Evolutionary conservation across 2,113 vertebrate genomes (phyloP).

Genomic region (Peromyscus polionotus): DNA sequence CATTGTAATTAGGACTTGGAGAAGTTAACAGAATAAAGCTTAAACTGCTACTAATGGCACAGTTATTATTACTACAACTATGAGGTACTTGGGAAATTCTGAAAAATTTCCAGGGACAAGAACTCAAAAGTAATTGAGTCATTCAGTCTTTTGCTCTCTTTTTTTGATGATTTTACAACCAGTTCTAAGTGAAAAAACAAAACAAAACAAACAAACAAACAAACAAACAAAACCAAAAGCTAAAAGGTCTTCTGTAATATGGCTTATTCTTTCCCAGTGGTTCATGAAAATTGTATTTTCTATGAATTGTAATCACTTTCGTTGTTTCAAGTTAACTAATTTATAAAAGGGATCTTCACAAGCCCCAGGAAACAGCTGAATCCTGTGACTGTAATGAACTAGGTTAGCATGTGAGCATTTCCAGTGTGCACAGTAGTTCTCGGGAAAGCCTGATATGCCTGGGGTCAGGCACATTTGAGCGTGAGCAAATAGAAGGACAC

Average conservation of each 20-base stretch:
- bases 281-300: not conserved
- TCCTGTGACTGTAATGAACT: not conserved
- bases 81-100: not conserved
- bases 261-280: not conserved
- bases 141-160: not conserved
- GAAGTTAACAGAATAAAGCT: not conserved
- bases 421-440: not conserved
- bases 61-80: not conserved
- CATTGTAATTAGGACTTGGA: not conserved
- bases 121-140: not conserved
- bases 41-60: not conserved
- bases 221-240: not conserved
- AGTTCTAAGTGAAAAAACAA: not conserved
- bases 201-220: no score
- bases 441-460: not conserved
- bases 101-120: not conserved
- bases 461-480: not conserved
- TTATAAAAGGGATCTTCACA: conserved; percentile 10
- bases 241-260: not conserved
- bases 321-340: not conserved
- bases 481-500: not conserved
- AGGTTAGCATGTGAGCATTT: not conserved
- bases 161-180: not conserved
- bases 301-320: not conserved
- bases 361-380: not conserved